Percentiles rank a stretch among this genome's conserved stretches.
Conservation (phyloP, 1,140 invertebrate species). For the Ganaspis sp. region DNA sequence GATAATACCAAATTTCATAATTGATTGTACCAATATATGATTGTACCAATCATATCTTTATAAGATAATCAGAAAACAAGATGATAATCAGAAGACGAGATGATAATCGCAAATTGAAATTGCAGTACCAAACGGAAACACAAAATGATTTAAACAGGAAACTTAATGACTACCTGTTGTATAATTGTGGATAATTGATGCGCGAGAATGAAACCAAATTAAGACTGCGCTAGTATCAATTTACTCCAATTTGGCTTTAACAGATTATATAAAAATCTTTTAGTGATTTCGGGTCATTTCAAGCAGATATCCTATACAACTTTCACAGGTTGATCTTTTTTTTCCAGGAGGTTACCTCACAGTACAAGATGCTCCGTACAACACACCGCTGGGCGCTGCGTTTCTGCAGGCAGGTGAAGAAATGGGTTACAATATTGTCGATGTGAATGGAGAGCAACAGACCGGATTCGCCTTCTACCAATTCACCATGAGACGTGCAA, state of each 20-base stretch:
- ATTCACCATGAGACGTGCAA: slow-evolving; percentile 87
- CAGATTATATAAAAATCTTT: not conserved
- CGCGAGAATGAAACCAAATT: no score
- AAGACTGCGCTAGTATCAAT: not conserved
- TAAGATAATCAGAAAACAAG: no score
- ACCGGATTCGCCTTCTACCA: slow-evolving; percentile 89
- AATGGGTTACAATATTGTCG: slow-evolving; percentile 90
- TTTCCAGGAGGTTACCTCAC: slow-evolving; percentile 85
- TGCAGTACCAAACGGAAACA: no score
- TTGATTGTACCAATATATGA: no score
- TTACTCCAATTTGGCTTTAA: not conserved
- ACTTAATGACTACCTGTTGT: no score
- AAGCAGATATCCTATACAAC: not conserved
- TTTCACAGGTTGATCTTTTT: slow-evolving; percentile 19
- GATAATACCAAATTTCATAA: no score
- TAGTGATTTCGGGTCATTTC: not conserved
- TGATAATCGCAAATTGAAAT: no score
- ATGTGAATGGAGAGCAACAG: slow-evolving; percentile 87
- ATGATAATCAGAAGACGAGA: not conserved
- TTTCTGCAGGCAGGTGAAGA: slow-evolving; percentile 93
- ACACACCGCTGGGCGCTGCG: slow-evolving; percentile 87
- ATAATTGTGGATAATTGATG: no score
- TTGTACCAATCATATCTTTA: no score
- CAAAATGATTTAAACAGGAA: no score
- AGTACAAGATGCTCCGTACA: slow-evolving; percentile 87